Evolutionary conservation across 2,888 invertebrate species (phyloP).

Genomic region (Cheilosia vernalis): DNA sequence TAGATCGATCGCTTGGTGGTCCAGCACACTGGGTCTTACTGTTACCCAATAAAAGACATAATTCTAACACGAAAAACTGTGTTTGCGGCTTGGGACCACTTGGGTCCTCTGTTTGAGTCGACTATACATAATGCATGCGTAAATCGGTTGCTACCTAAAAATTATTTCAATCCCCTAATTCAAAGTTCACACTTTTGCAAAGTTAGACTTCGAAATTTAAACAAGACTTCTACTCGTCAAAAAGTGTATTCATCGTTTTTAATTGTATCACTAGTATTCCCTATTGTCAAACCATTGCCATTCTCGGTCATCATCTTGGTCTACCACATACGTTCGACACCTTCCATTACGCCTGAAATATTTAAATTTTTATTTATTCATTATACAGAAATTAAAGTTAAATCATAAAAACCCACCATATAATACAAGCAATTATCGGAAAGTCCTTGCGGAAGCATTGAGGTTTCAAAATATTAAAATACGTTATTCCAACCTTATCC

Average conservation of each 20-base stretch:
- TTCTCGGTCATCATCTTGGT: slow-evolving; percentile 84
- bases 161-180: too few relatives aligned
- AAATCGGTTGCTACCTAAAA: too few relatives aligned
- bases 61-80: too few relatives aligned
- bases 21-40: too few relatives aligned
- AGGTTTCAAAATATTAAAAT: slow-evolving; percentile 89
- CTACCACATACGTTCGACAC: slow-evolving; percentile 85
- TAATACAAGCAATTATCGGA: slow-evolving; percentile 82
- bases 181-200: too few relatives aligned
- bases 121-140: too few relatives aligned
- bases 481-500: slow-evolving; percentile 87
- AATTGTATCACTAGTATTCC: slow-evolving; percentile 82
- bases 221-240: background rate
- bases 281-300: slow-evolving; percentile 87
- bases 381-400: background rate
- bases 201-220: background rate
- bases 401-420: slow-evolving; percentile 65
- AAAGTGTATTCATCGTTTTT: background rate
- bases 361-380: background rate
- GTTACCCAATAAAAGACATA: too few relatives aligned
- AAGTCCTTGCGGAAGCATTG: slow-evolving; percentile 88
- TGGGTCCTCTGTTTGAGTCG: too few relatives aligned
- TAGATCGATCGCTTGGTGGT: too few relatives aligned
- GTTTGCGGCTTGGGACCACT: too few relatives aligned
- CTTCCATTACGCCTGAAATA: slow-evolving; percentile 78